phyloP scores from a whole-genome alignment of 30 jellyfish, hydroid and myxozoan species.

The Aurelia aurita complex sp. Pacific region DNA sequence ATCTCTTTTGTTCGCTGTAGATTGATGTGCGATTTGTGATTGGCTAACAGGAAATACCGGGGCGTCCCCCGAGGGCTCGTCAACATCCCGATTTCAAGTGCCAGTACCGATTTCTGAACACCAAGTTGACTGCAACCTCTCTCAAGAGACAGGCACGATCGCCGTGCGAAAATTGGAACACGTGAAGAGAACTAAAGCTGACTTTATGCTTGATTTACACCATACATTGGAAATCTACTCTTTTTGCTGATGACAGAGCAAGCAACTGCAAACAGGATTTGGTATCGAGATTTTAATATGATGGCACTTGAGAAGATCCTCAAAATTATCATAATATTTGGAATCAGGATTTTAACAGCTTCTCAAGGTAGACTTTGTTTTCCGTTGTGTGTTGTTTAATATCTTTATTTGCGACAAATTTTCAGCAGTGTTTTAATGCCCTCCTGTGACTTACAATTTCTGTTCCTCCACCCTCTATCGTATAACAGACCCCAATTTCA shows the following conservation, averaged over 20 bases:
- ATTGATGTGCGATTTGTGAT: conserved; percentile 23
- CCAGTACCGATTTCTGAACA: neutral
- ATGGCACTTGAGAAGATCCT: conserved; percentile 4
- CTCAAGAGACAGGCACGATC: no score
- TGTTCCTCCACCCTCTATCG: no score
- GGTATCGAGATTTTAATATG: neutral
- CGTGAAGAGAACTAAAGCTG: neutral
- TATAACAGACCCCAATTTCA: no score
- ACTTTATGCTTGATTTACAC: conserved; percentile 4
- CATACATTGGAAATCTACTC: conserved; percentile 10
- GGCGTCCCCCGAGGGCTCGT: conserved; percentile 82
- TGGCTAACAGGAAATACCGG: conserved; percentile 78
- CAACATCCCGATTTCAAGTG: conserved; percentile 63
- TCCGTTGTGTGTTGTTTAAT: no score
- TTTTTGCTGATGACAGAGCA: neutral
- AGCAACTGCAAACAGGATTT: neutral
- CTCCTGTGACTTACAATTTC: no score
- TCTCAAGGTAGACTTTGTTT: conserved; percentile 8
- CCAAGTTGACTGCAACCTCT: no score
- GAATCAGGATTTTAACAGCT: neutral
- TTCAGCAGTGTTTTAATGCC: no score
- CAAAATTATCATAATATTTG: conserved; percentile 9
- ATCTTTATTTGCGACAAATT: no score
- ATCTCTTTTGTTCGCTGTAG: conserved; percentile 29
- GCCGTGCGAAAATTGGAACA: neutral